Evolutionary conservation across 2,113 vertebrate species (phyloP), one percentile per base, ranked within the genome.

Genomic region (Casuarius casuarius): DNA sequence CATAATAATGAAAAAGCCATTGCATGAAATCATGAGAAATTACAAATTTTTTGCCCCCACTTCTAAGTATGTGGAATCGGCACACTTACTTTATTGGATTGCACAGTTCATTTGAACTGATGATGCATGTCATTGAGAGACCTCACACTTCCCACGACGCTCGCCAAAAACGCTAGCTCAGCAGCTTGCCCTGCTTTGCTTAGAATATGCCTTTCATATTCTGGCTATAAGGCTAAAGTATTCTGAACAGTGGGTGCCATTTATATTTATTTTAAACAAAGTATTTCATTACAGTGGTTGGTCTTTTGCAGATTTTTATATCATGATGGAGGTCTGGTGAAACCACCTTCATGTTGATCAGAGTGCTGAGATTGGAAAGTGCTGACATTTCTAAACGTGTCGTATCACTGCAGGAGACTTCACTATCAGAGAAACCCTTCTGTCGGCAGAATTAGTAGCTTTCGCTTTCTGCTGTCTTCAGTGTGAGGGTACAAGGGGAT

Each of bases 11-110:
- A 86, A 88, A 92, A 95, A 70, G 59, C 0, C 63, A 72, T 56
- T 87, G 81, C 96, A 92, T 97, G 94, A 96, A 95, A 95, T 97
- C 71, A 85, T 59, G 28, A 83, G 61, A 97, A 96, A 97, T 95
- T 84, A 83, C 52, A 76, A 77, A 42, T 17, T 35, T 81, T 85
- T 87, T 84, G 25, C 70, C 48, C 49, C n/a, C 11, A 49, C 63
- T 91, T 89, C 78, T 28, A 90, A 85, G 61, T 91, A n/a, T 49
- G 26, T 81, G 82, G 66, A 90, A 93, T 94, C 58, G 44, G 56
- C 77, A 80, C 87, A 88, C 46, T 94, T 95, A 91, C 66, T 92
- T 92, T 92, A 91, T 88, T 88, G 84, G 84, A 94, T 95, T 95
- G 87, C 84, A 96, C 94, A 97, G 84, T 94, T 91, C 56, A 90